phyloP scores from a whole-genome alignment of 1,140 invertebrate species.

The Chelonus insularis region DNA sequence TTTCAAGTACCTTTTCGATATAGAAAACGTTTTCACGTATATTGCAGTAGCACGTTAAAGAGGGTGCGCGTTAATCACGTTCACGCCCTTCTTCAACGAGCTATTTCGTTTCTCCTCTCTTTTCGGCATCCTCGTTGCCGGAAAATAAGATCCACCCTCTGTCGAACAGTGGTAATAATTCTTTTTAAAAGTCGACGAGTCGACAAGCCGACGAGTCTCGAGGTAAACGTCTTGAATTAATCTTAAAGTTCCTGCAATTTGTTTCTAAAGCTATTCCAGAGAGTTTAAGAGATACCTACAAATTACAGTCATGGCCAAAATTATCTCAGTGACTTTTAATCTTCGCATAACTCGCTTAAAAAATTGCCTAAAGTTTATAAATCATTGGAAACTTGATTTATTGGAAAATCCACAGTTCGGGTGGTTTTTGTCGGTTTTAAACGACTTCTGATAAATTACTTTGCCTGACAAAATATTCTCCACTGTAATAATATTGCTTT shows the following conservation, averaged over 20 bases:
- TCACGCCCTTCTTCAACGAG: constrained; percentile 36
- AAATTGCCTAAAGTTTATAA: too few species aligned
- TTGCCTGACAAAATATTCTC: too few species aligned
- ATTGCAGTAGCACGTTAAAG: not conserved
- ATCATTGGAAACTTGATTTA: too few species aligned
- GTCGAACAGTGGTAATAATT: constrained; percentile 31
- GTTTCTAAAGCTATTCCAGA: constrained; percentile 3
- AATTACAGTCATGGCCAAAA: not conserved
- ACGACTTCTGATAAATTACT: too few species aligned
- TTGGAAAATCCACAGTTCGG: too few species aligned
- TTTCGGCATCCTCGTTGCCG: not conserved
- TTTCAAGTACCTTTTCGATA: constrained; percentile 33
- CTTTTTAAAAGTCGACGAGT: constrained; percentile 34
- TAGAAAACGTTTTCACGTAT: constrained; percentile 19
- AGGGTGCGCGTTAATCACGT: constrained; percentile 39
- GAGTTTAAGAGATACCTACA: constrained; percentile 2
- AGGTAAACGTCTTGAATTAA: constrained; percentile 25
- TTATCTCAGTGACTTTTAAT: too few species aligned
- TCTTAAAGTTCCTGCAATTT: constrained; percentile 3
- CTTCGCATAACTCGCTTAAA: too few species aligned
- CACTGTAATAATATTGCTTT: too few species aligned
- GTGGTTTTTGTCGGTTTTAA: too few species aligned
- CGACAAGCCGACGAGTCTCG: not conserved
- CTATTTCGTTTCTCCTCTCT: not conserved
- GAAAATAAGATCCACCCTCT: constrained; percentile 14